Evolutionary conservation across 1,140 invertebrate species (phyloP), one percentile per base, ranked within the genome.

Genomic region (Marisa cornuarietis): DNA sequence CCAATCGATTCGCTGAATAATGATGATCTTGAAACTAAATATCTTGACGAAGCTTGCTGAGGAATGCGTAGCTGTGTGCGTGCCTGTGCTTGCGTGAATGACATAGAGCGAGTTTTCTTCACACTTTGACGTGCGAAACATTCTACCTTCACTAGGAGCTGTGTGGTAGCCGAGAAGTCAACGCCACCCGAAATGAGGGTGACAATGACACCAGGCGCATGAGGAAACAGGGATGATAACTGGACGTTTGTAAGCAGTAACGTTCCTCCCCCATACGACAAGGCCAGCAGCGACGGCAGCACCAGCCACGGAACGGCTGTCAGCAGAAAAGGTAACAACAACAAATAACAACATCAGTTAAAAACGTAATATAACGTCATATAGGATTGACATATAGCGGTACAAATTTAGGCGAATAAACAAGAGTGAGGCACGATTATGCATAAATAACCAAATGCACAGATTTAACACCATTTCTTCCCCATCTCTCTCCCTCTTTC

Each of bases 231-330:
- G 51, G 63, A 66, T 0, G 76, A 77, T 13, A 77, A 26, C 65
- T 77, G 76, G 26, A 77, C 76, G 51, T 77, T 77, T 0, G 76
- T 77, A 63, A 77, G 76, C 76, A 77, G 76, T 22, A 77, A 69
- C 63, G 76, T 77, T 65, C 65, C 76, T 24, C 76, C 76, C 1
- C 76, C 76, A n/a, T 77, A 77, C 42, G 76, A 68, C 65, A 77
- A 69, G n/a, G 65, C 24, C 76, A 77, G 24, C 76, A 77, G 49
- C 9, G 76, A 66, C 13, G 76, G 76, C 51, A 77, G 49, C 6
- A 77, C 18, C 62, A 77, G 49, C 76, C 76, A 77, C 0, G 76
- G 49, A 16, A 52, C 24, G 13, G 63, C 76, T 77, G 63, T 58
- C 16, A 58, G 3, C 3, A 58, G 54, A 58, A 1, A 58, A 58